Evolutionary conservation across 1,140 invertebrate genomes (phyloP).

Genomic region (Micrasema minimum): DNA sequence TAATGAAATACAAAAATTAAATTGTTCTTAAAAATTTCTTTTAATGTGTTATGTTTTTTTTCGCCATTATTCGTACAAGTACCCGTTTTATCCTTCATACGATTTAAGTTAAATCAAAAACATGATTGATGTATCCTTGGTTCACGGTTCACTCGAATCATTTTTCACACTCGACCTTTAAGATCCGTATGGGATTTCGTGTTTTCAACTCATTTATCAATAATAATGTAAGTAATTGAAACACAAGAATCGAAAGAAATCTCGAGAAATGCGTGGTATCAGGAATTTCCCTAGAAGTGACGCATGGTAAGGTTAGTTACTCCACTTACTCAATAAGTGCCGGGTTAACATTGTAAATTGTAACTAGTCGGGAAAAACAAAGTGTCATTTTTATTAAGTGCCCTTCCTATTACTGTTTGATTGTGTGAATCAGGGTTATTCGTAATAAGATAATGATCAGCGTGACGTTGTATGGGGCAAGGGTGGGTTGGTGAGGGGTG

Average conservation of each 20-base stretch:
- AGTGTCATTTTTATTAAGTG: constrained; percentile 16
- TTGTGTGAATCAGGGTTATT: constrained; percentile 8
- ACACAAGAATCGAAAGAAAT: constrained; percentile 24
- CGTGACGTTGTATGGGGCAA: constrained; percentile 15
- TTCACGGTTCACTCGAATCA: neutral
- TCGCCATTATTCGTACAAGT: neutral
- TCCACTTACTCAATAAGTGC: constrained; percentile 2
- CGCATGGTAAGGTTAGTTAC: neutral
- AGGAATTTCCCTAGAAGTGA: neutral
- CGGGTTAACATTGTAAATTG: neutral
- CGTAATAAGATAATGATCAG: constrained; percentile 22
- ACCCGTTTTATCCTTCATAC: neutral
- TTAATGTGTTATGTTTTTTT: neutral
- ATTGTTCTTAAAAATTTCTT: too few relatives aligned
- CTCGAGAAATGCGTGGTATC: constrained; percentile 22
- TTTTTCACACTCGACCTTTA: constrained; percentile 27
- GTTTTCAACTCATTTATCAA: constrained; percentile 29
- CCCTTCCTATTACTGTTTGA: neutral
- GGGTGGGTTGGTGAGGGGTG: neutral
- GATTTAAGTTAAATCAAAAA: neutral
- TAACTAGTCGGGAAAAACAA: neutral
- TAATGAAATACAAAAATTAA: too few relatives aligned
- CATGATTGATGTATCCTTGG: constrained; percentile 21
- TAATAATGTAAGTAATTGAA: constrained; percentile 9
- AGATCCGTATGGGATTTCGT: constrained; percentile 10